Base-by-base conservation (phyloP, 2,888 invertebrate species). In the Eurytoma californica region DNA sequence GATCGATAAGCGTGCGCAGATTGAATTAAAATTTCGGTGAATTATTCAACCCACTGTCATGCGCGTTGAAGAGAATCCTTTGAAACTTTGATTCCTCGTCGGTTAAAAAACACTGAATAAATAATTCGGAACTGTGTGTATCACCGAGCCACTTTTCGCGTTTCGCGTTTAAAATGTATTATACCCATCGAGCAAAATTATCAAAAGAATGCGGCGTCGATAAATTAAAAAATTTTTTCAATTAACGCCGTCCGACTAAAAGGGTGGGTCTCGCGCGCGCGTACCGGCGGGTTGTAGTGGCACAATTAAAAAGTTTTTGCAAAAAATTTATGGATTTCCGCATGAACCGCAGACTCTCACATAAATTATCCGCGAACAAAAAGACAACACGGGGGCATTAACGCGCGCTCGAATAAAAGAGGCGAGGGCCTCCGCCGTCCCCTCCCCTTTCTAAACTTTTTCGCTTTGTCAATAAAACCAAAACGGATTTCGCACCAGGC, bases 401-500 rank as follows among this genome's bases (percentile, higher is more conserved):
- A 80, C 73, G 74, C 77, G 80, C 67, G 65, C 61, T 70, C 74
- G 67, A 77, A 80, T 73, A 77, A 73, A 77, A 72, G 68, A 77
- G 75, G 39, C 39, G 39, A 39, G 39, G 39, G 39, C 7, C 51
- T 49, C 18, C 24, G 16, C 18, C n/a, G 9, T 20, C 13, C 51
- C 24, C 24, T 2, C 39, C 58, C 66, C 20, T 69, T 12, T 20
- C 73, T 72, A 79, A 81, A 79, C 79, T 81, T 81, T 81, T 75
- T 69, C 79, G 69, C 79, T 76, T 79, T 79, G 81, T 79, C 81
- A 79, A 81, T 81, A 79, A 81, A 81, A 76, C 58, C 73, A 79
- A 81, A 81, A 73, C 72, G 75, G 67, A 60, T 78, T 68, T 73
- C 70, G 74, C 66, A 68, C 74, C 73, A 18, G n/a, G 7, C 66